Evolutionary conservation across 1,140 invertebrate genomes (phyloP).

Genomic region (Phenacoccus solenopsis): DNA sequence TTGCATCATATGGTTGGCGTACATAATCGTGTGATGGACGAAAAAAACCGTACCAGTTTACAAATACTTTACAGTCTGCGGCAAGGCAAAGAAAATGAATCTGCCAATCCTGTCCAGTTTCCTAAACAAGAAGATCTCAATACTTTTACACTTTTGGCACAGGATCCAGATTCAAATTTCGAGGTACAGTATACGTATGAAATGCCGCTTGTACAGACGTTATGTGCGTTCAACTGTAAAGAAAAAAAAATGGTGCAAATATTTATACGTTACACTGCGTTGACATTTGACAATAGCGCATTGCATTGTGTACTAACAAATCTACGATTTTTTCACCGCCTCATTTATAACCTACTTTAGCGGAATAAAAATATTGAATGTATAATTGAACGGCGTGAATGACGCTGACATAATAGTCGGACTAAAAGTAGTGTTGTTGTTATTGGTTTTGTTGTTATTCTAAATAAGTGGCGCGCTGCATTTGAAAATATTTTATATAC

Average conservation of each 20-base stretch:
- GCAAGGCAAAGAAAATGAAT: conserved; percentile 10
- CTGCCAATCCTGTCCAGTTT: conserved; percentile 8
- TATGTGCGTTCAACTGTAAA: too few relatives aligned
- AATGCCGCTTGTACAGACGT: too few relatives aligned
- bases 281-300: too few relatives aligned
- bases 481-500: too few relatives aligned
- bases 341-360: neutral
- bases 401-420: neutral
- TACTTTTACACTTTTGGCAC: conserved; percentile 11
- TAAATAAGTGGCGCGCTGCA: too few relatives aligned
- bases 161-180: conserved; percentile 13
- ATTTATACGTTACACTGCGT: too few relatives aligned
- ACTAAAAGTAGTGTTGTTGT: too few relatives aligned
- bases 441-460: too few relatives aligned
- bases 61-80: conserved; percentile 11
- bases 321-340: too few relatives aligned
- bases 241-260: too few relatives aligned
- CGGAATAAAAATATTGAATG: neutral
- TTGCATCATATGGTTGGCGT: neutral
- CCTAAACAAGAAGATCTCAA: conserved; percentile 15
- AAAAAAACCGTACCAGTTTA: conserved; percentile 4
- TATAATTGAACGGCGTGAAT: neutral
- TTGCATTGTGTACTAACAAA: too few relatives aligned
- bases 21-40: neutral
- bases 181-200: too few relatives aligned